Evolutionary conservation across 64 coral and sea anemone species (phyloP), one percentile per base, ranked within the genome.

Genomic region (Pachyseris speciosa): DNA sequence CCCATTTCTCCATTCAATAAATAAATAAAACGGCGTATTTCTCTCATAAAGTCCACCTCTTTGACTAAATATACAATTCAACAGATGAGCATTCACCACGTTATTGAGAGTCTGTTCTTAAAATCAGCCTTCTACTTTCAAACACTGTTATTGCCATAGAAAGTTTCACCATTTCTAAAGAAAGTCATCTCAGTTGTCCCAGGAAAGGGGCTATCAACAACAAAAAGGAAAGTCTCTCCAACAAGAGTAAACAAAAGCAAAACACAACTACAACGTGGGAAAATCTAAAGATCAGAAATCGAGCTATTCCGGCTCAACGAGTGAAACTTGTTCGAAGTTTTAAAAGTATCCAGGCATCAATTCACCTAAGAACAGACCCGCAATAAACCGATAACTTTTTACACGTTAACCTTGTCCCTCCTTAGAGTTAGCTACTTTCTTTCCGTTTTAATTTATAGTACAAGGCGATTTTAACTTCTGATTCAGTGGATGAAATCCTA

Each of bases 21-120:
- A 81, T 81, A 79, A 59, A 17, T 58, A 57, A 37, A 74, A 17
- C 70, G 27, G 7, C 75, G 7, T 34, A 79, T 79, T 33, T 79
- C 27, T 79, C 75, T 20, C 24, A 17, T 19, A 51, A 76, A 49
- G 24, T 76, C 25, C 42, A 52, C 25, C 50, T 76, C 42, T 76
- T 76, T 34, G 1, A 45, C 73, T 1, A 51, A 74, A 28, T 76
- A 7, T 76, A 50, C 45, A 31, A 76, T 31, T 72, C 37, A 13
- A 20, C 22, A 2, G 12, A 26, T 69, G 30, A 26, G 5, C 7
- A 5, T 16, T 45, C 24, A 16, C 25, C 1, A 2, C 44, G 25
- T 51, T 50, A 31, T 17, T 1, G 22, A 50, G 40, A 12, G 44
- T 29, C 73, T 76, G 73, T 50, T 76, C 24, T 10, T 43, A 13